Evolutionary conservation across 2,797 vertebrate genomes (phyloP).

Genomic region (Tympanoctomys barrerae): DNA sequence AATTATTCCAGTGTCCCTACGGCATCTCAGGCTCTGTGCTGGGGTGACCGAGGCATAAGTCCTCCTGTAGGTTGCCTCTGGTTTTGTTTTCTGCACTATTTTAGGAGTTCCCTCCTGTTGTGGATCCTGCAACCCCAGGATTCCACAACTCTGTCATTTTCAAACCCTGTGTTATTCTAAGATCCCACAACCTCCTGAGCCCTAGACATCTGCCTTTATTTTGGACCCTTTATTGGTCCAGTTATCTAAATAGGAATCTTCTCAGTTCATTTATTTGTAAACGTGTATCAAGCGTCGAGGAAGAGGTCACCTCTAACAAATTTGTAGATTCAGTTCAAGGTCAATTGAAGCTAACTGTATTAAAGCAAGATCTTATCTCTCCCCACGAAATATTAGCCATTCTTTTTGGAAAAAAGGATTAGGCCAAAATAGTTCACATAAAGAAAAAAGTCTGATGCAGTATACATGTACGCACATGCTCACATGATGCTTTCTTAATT

Average conservation of each 20-base stretch:
- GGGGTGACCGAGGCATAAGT: accelerated
- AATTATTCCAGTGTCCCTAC: not conserved
- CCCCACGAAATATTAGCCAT: slow-evolving; percentile 79
- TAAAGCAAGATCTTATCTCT: slow-evolving; percentile 83
- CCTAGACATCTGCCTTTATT: slow-evolving; percentile 82
- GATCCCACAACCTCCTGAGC: not conserved
- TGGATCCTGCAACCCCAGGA: slow-evolving; percentile 15
- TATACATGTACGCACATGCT: slow-evolving; percentile 9
- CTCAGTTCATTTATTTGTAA: slow-evolving; percentile 80
- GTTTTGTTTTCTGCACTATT: too few relatives aligned
- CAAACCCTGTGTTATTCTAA: slow-evolving; percentile 66
- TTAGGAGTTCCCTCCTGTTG: not conserved
- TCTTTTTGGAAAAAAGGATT: slow-evolving; percentile 69
- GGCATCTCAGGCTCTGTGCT: too few relatives aligned
- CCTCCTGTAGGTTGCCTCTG: not conserved
- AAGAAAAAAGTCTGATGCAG: not conserved
- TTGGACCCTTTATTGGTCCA: slow-evolving; percentile 55
- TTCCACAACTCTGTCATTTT: not conserved
- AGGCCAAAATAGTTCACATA: slow-evolving; percentile 79
- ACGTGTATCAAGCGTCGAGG: slow-evolving; percentile 73
- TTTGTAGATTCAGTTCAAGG: slow-evolving; percentile 85
- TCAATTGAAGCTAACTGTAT: slow-evolving; percentile 84
- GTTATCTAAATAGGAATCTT: slow-evolving; percentile 83
- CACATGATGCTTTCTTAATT: slow-evolving; percentile 77
- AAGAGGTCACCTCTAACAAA: slow-evolving; percentile 84